Base-by-base conservation (phyloP, 2,797 vertebrate genomes). In the Sebastes alutus region DNA sequence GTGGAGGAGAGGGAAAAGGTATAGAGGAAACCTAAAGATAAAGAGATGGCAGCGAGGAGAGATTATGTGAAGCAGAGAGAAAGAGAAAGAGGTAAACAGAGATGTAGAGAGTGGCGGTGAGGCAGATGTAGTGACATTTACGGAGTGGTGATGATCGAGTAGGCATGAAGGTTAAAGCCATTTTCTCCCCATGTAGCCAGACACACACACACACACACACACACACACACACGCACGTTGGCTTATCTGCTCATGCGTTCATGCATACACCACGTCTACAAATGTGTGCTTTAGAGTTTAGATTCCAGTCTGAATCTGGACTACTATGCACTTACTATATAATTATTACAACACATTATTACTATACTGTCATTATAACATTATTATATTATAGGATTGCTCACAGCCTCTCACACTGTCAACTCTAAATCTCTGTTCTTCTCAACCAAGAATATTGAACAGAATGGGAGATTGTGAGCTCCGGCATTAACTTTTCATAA, bases 81-180 rank as follows among this genome's bases (percentile, higher is more conserved):
- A 58, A 74, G 56, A 75, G 32, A 52, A 38, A 84, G 49, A 81
- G 70, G 82, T 77, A 85, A 92, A 91, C 86, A 90, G 75, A 87
- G 78, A 90, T 25, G 87, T 80, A 78, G 72, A 78, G 87, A 87
- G 75, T 78, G 79, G 80, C 55, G 38, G 82, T 71, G 83, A 92
- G 89, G 84, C 83, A 81, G 87, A 87, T 80, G 83, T 88, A 87
- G 85, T 93, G 94, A 94, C 94, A 95, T 95, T 95, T 94, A 94
- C 85, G 63, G 92, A 94, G 89, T 62, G 80, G 75, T 88, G 89
- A 87, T 91, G 83, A 94, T 89, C 76, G 82, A 92, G 91, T 91
- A 90, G 90, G 88, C 92, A 92, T 95, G 94, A 95, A 95, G 95
- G 94, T 95, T 93, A 95, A 93, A 94, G 92, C 80, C 87, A 92